Conservation (phyloP, 2,113 vertebrate species). For the Hiodon tergisus region DNA sequence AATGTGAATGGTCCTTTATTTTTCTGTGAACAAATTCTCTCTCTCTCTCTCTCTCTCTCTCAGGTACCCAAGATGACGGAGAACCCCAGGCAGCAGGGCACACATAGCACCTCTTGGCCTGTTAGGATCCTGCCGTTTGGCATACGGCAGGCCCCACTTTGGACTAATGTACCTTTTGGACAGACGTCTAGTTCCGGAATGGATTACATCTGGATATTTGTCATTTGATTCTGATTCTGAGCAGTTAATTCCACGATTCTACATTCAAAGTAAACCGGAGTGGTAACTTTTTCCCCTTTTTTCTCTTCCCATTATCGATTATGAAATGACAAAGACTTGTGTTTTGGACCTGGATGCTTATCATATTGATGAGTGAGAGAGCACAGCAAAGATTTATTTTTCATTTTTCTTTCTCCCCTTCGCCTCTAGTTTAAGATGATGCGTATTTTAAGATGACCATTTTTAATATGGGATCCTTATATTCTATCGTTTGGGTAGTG, state of each 20-base stretch:
- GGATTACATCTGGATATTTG: slow-evolving; percentile 45
- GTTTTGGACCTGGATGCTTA: slow-evolving; percentile 70
- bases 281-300: slow-evolving; percentile 41
- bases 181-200: slow-evolving; percentile 40
- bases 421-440: slow-evolving; percentile 50
- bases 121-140: slow-evolving; percentile 55
- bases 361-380: slow-evolving; percentile 77
- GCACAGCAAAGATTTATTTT: slow-evolving; percentile 3
- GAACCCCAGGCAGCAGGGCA: slow-evolving; percentile 60
- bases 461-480: slow-evolving; percentile 54
- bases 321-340: slow-evolving; percentile 58
- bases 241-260: slow-evolving; percentile 47
- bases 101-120: slow-evolving; percentile 65
- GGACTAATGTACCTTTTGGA: slow-evolving; percentile 40
- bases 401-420: slow-evolving; percentile 37
- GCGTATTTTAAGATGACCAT: slow-evolving; percentile 64
- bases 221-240: slow-evolving; percentile 13
- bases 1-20: no score
- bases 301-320: slow-evolving; percentile 41
- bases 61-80: slow-evolving; percentile 65
- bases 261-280: slow-evolving; percentile 23
- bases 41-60: slow-evolving; percentile 22
- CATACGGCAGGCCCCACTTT: slow-evolving; percentile 45
- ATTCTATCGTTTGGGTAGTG: no score
- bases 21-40: no score